Base-by-base conservation (phyloP, 2,888 invertebrate species). In the Amorpha juglandis region DNA sequence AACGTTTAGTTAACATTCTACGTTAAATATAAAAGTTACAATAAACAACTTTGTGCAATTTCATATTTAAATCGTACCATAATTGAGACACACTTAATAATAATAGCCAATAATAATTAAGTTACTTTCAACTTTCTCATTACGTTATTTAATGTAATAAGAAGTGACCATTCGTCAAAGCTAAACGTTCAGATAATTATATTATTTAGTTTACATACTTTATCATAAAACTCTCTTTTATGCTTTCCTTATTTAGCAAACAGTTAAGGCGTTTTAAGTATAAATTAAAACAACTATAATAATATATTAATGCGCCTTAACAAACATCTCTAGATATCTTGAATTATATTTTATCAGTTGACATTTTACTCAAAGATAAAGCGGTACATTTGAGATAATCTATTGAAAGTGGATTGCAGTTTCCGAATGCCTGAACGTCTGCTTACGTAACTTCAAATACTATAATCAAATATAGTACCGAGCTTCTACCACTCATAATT, bases 11-110 rank as follows among this genome's bases (percentile, higher is more conserved):
- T 33, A 27, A 42, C 11, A 42, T 42, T 42, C 9, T 42, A 19
- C 16, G 16, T 58, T 50, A 8, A 50, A 12, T 16, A 48, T 16
- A 14, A 1, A 52, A 63, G 33, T 66, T 45, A 64, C 48, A 62
- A 51, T 7, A 21, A 35, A 67, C 80, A 83, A 89, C 90, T 87
- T 90, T 89, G 89, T 89, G 90, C 90, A 89, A 89, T 82, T 86
- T 71, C 79, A 74, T 67, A 76, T 65, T 52, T 55, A 33, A 4
- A 45, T 62, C 52, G 19, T 38, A 58, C 12, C n/a, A 21, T n/a
- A 33, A 38, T 27, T 65, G 62, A 33, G 63, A 33, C 14, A 45
- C 14, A 27, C 14, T 45, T 12, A 64, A 42, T n/a, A 63, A 27
- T 33, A 52, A 4, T 35, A 67, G 27, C 63, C 14, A 51, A 63